Conservation (phyloP, 2,113 vertebrate species). For the Coptodon rendalli region DNA sequence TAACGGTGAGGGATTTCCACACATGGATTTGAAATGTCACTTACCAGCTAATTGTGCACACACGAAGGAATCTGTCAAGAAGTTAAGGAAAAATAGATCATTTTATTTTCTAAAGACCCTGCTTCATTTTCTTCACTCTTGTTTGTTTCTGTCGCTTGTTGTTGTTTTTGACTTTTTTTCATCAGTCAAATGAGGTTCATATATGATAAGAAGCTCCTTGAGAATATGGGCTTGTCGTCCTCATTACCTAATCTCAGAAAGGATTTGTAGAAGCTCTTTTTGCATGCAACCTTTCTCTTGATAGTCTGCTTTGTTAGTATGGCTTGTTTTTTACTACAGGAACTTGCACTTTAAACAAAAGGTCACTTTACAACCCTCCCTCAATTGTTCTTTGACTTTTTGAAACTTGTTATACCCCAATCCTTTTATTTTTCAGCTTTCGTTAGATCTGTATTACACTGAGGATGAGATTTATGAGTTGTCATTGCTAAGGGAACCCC, state of each 20-base stretch:
- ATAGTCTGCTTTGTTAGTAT: background rate
- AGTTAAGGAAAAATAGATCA: rapidly evolving
- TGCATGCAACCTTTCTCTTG: background rate
- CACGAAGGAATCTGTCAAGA: background rate
- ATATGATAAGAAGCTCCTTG: background rate
- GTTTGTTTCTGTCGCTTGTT: background rate
- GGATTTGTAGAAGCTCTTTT: background rate
- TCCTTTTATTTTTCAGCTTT: slow-evolving; percentile 76
- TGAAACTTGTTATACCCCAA: background rate
- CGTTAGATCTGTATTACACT: slow-evolving; percentile 94
- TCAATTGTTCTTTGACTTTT: background rate
- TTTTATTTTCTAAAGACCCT: background rate
- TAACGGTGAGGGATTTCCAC: slow-evolving; percentile 77
- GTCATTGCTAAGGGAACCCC: slow-evolving; percentile 90
- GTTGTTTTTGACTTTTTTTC: background rate
- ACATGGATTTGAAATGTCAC: background rate
- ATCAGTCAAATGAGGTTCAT: background rate
- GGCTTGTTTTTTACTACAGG: background rate
- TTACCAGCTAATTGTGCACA: background rate
- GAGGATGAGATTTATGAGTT: slow-evolving; percentile 98
- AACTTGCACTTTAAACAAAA: background rate
- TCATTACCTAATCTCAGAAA: background rate
- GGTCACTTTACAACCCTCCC: background rate
- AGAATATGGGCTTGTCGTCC: background rate
- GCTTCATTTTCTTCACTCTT: background rate